Evolutionary conservation across 2,888 invertebrate species (phyloP).

Genomic region (Drosophila setosimentum): DNA sequence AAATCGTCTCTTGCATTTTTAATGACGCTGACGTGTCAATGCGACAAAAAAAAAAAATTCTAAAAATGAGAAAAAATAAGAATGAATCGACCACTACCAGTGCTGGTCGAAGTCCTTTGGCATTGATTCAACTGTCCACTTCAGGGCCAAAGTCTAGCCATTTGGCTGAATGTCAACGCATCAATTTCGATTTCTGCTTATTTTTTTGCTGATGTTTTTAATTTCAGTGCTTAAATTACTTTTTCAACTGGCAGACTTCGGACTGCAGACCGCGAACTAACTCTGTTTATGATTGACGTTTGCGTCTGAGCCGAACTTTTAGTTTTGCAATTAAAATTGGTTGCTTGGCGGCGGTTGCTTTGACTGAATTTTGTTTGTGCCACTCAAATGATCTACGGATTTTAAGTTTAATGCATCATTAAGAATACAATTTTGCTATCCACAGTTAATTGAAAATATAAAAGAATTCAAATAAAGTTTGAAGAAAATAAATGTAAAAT

Average conservation of each 20-base stretch:
- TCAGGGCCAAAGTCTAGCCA: conserved; percentile 73
- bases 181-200: conserved; percentile 57
- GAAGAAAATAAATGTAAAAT: not conserved
- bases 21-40: conserved; percentile 76
- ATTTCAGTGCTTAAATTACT: conserved; percentile 68
- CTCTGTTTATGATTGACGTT: conserved; percentile 69
- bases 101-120: conserved; percentile 60
- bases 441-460: not conserved
- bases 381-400: not conserved
- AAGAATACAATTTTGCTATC: not conserved
- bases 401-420: not conserved
- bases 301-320: conserved; percentile 43
- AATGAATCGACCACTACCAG: not conserved
- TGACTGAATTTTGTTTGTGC: conserved; percentile 21
- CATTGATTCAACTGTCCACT: conserved; percentile 72
- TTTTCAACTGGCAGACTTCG: conserved; percentile 62
- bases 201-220: conserved; percentile 39
- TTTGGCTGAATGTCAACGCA: conserved; percentile 68
- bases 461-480: not conserved
- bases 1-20: conserved; percentile 56
- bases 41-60: conserved; percentile 53
- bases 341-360: conserved; percentile 33
- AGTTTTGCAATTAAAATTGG: conserved; percentile 68
- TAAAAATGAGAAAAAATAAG: conserved; percentile 19
- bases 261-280: conserved; percentile 9